Conservation (phyloP, 2,113 vertebrate genomes). For the Dermatemys mawii region DNA sequence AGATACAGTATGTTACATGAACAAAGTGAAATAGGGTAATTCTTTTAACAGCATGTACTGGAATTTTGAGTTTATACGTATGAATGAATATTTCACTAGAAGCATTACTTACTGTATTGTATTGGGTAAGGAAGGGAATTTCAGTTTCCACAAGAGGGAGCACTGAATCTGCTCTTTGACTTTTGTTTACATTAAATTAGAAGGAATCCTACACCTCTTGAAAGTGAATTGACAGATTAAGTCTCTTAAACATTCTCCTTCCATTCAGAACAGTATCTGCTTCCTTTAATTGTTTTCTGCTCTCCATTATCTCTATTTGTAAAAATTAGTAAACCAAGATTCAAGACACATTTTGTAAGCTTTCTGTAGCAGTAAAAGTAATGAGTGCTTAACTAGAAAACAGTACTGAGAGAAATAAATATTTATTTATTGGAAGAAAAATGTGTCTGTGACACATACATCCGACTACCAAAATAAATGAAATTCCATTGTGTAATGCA, state of each 20-base stretch:
- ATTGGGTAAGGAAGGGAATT: not conserved
- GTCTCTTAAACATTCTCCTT: not conserved
- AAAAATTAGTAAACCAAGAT: not conserved
- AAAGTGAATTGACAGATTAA: not conserved
- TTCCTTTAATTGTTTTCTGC: not conserved
- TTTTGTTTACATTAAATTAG: not conserved
- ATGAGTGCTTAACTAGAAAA: not conserved
- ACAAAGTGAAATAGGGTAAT: not conserved
- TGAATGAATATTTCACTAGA: not conserved
- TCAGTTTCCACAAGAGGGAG: not conserved
- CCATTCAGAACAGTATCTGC: not conserved
- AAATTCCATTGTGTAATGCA: not conserved
- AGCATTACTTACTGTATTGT: not conserved
- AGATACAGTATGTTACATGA: not conserved
- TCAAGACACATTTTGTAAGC: not conserved
- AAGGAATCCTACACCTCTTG: not conserved
- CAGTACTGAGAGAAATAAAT: not conserved
- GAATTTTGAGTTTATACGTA: not conserved
- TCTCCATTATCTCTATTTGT: not conserved
- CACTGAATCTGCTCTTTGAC: not conserved
- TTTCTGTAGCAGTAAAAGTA: not conserved
- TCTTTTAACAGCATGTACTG: not conserved
- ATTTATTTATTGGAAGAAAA: not conserved
- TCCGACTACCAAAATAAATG: not conserved
- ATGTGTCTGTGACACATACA: fast-evolving